Evolutionary conservation across 64 coral and sea anemone genomes (phyloP), one percentile per base, ranked within the genome.

Genomic region (Dendronephthya gigantea): DNA sequence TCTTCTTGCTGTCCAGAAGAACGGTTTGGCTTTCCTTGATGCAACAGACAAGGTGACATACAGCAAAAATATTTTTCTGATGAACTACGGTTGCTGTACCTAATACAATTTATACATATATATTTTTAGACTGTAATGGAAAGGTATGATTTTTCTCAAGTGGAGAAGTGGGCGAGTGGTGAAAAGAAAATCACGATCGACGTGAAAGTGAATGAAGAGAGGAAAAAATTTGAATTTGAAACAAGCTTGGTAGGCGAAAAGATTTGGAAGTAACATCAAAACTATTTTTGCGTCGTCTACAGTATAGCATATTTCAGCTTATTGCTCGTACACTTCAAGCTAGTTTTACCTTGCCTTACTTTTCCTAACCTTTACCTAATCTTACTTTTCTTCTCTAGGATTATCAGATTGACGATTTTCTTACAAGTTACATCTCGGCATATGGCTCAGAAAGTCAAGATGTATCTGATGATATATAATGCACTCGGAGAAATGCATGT

Each of bases 401-500:
- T 39, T 79, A 79, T 39, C 72, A 79, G 29, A 79, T 79, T 79
- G 72, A 79, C 37, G 72, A 79, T 79, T 79, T 79, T 39, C 72
- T 79, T 12, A 79, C 72, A 29, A 79, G 72, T 79, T 79, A 79
- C 72, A 79, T 79, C 30, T 79, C 72, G 5, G 72, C 72, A 7
- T 33, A 79, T 39, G 72, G 72, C 29, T 35, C 72, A 79, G 72
- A 79, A 79, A 34, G 15, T 34, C 13, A 33, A 16, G 27, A 79
- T 14, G 72, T 39, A 12, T 79, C 72, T 36, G 72, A 79, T 35
- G 72, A 79, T 36, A 29, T 28, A 79, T 79, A 79, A 79, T 79
- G 32, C 15, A 9, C 72, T 39, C 37, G 2, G 30, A 36, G 14
- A 35, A 74, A 30, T n/a, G n/a, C n/a, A n/a, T n/a, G n/a, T n/a